phyloP scores from a whole-genome alignment of 2,888 invertebrate genomes.

The Ectemnius continuus region DNA sequence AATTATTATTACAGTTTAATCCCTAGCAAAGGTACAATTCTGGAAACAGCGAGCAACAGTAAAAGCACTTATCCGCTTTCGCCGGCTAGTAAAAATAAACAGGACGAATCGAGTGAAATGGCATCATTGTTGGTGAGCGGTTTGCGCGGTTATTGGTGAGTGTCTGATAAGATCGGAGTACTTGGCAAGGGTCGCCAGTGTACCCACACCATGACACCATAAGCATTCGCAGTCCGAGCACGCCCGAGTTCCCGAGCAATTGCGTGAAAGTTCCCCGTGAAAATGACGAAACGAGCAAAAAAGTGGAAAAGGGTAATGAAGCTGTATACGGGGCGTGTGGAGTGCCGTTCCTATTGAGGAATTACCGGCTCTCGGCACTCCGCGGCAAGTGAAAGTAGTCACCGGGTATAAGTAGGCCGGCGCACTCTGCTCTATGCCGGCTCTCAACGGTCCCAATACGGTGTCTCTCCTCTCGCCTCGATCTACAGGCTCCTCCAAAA shows the following conservation, averaged over 20 bases:
- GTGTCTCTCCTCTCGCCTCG: constrained; percentile 17
- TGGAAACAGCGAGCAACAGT: no score
- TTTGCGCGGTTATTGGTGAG: no score
- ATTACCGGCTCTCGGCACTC: constrained; percentile 47
- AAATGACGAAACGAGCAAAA: constrained; percentile 10
- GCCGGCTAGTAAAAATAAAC: no score
- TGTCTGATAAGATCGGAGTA: no score
- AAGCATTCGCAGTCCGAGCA: not conserved
- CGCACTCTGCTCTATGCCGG: constrained; percentile 46
- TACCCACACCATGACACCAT: no score
- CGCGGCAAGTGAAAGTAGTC: constrained; percentile 70
- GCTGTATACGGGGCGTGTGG: constrained; percentile 10
- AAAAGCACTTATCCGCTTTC: no score
- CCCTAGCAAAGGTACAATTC: no score
- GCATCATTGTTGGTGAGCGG: no score
- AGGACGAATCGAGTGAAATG: no score
- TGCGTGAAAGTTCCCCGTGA: constrained; percentile 22
- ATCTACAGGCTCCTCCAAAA: not conserved
- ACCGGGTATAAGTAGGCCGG: constrained; percentile 56
- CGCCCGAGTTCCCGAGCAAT: constrained; percentile 6
- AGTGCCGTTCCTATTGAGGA: constrained; percentile 39
- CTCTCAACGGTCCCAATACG: constrained; percentile 12
- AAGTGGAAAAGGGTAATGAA: constrained; percentile 19
- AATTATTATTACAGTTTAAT: no score
- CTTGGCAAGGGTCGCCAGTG: not conserved